Base-by-base conservation (phyloP, 1,140 invertebrate genomes). In the Cryptotermes secundus region DNA sequence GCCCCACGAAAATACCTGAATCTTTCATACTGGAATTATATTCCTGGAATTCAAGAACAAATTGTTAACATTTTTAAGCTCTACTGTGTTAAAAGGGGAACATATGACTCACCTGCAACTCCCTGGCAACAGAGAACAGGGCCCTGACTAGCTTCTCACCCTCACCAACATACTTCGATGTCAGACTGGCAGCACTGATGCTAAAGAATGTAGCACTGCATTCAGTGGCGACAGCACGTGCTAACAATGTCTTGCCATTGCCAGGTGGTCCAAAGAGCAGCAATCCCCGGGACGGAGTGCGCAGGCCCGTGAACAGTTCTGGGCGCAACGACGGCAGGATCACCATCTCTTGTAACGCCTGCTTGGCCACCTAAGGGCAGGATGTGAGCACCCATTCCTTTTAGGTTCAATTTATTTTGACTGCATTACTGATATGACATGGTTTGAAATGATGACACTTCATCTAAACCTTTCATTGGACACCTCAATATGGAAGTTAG, bases 101-200 rank as follows among this genome's bases (percentile, higher is more conserved):
- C 19, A 22, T 12, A 19, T 31, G n/a, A 72, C 7, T 31, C 87
- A 93, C 92, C 90, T 97, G 97, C 79, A 98, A 90, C 89, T 98
- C 96, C 80, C 97, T 92, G 0, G 98, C 98, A 59, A 99, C 96
- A 65, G 96, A 95, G 91, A 99, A 99, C 31, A 99, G 90, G 0
- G 98, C 97, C 85, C 97, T 91, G 26, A 99, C 98, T 89, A 99
- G 93, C 91, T 99, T 99, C 90, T 99, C 98, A 6, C 98, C 97
- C 89, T 99, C 98, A 14, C 98, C 98, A 4, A 99, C 97, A 90
- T 97, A 97, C 87, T 99, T 99, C 82, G 97, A 99, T n/a, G 97
- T 99, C n/a, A 99, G 90, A 85, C 96, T 97, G 19, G 98, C 98
- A 22, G 98, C 98, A 86, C 97, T 98, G 88, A 99, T 99, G 81